These are phyloP conservation scores for Cryptoblepharus egeriae DNA, from an alignment of 2,797 vertebrate species.

Conservation along the genomic window DNA sequence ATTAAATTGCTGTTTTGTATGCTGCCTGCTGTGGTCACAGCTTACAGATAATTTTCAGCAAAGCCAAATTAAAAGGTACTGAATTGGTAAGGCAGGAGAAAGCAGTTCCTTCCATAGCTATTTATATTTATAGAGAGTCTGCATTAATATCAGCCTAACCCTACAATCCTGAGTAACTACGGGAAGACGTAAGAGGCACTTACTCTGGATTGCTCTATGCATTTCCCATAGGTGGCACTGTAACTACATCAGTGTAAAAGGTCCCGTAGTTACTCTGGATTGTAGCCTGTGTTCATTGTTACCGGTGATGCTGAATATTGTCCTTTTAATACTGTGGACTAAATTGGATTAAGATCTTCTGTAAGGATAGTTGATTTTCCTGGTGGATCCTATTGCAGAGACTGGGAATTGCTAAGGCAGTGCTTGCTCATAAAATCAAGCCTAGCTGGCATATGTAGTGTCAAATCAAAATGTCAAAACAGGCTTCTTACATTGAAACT, in stretches of 20 bases:
- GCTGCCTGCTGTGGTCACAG: background rate
- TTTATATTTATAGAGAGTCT: background rate
- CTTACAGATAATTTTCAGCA: background rate
- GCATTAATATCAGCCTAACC: background rate
- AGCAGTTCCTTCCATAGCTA: background rate
- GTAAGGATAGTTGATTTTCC: background rate
- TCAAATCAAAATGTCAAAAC: background rate
- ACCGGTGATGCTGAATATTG: background rate
- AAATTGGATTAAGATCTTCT: background rate
- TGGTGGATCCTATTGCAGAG: background rate
- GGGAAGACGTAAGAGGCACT: too few relatives aligned
- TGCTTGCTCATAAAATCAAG: background rate
- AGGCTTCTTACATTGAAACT: background rate
- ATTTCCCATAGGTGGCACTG: too few relatives aligned
- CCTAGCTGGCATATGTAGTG: background rate
- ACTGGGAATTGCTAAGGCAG: background rate
- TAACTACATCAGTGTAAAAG: too few relatives aligned
- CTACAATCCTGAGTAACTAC: too few relatives aligned
- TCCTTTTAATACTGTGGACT: background rate
- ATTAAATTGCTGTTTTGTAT: background rate
- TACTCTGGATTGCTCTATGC: too few relatives aligned
- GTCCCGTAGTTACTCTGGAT: too few relatives aligned
- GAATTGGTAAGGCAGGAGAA: too few relatives aligned
- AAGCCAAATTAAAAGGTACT: background rate
- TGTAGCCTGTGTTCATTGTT: background rate